A percentile compares a stretch with the other conserved stretches of the same genome.
phyloP scores from a whole-genome alignment of 2,113 vertebrate genomes.

The Gymnarchus niloticus region DNA sequence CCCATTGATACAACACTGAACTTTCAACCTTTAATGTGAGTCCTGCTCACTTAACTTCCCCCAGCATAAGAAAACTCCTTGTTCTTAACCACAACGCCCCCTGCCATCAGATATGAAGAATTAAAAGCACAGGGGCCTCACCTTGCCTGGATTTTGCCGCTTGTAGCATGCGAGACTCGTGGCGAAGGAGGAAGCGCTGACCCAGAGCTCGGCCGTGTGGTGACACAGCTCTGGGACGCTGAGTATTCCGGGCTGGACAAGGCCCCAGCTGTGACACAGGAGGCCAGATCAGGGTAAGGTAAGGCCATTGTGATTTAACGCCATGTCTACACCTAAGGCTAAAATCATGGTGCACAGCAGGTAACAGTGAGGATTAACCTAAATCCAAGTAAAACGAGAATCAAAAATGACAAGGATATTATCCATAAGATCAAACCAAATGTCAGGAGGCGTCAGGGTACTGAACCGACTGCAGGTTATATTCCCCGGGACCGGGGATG shows the following conservation, averaged over 20 bases:
- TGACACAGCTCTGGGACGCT: slow-evolving; percentile 90
- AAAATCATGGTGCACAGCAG: too few relatives aligned
- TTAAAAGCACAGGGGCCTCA: slow-evolving; percentile 48
- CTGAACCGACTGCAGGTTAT: too few relatives aligned
- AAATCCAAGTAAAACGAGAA: too few relatives aligned
- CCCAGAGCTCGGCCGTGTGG: slow-evolving; percentile 84
- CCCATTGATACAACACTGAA: too few relatives aligned
- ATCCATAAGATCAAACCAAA: too few relatives aligned
- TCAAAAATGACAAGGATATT: too few relatives aligned
- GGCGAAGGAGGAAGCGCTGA: slow-evolving; percentile 66
- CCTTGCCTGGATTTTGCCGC: slow-evolving; percentile 83
- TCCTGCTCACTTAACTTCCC: background rate
- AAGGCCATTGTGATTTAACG: background rate
- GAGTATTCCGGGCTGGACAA: slow-evolving; percentile 84
- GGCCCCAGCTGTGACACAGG: slow-evolving; percentile 75
- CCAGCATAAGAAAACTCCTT: background rate
- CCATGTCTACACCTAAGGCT: background rate
- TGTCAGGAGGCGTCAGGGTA: too few relatives aligned
- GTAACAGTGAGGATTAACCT: too few relatives aligned
- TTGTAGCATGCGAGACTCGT: slow-evolving; percentile 76
- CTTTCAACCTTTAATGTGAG: background rate
- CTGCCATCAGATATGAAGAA: background rate
- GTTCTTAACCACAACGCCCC: background rate
- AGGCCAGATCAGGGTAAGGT: background rate
- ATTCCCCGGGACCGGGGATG: too few relatives aligned